Evolutionary conservation across 2,888 invertebrate species (phyloP).

Genomic region (Drosophila cracens): DNA sequence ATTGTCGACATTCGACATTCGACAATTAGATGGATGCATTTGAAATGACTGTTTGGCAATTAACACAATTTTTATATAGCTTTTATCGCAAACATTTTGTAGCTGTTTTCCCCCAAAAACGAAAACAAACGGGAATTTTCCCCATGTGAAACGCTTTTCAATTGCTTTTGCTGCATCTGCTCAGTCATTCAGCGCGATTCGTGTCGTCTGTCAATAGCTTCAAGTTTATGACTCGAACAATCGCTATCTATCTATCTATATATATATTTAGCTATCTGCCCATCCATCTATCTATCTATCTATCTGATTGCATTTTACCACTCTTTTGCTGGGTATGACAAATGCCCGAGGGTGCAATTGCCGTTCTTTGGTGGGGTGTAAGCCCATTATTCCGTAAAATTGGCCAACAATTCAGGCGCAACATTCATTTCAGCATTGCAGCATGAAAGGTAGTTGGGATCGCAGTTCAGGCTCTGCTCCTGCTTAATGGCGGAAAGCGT

Average conservation of each 20-base stretch:
- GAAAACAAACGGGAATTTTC: slow-evolving; percentile 8
- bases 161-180: slow-evolving; percentile 43
- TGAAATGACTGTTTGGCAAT: slow-evolving; percentile 49
- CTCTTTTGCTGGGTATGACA: slow-evolving; percentile 37
- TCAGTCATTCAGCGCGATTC: slow-evolving; percentile 26
- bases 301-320: slow-evolving; percentile 6
- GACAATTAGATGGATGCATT: slow-evolving; percentile 13
- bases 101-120: slow-evolving; percentile 15
- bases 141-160: slow-evolving; percentile 43
- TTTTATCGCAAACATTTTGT: slow-evolving; percentile 70
- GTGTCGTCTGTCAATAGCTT: slow-evolving; percentile 57
- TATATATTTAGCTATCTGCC: not conserved
- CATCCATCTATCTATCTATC: not conserved
- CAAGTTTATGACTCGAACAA: slow-evolving; percentile 61
- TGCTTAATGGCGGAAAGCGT: not conserved
- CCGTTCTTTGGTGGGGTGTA: not conserved
- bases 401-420: slow-evolving; percentile 47
- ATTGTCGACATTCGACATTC: not conserved
- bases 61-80: slow-evolving; percentile 70
- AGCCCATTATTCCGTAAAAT: slow-evolving; percentile 35
- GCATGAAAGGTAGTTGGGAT: slow-evolving; percentile 41
- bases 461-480: not conserved
- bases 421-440: slow-evolving; percentile 49
- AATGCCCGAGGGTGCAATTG: slow-evolving; percentile 51
- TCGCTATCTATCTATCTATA: slow-evolving; percentile 12